phyloP scores from a whole-genome alignment of 2,113 vertebrate genomes.

The Peromyscus leucopus region DNA sequence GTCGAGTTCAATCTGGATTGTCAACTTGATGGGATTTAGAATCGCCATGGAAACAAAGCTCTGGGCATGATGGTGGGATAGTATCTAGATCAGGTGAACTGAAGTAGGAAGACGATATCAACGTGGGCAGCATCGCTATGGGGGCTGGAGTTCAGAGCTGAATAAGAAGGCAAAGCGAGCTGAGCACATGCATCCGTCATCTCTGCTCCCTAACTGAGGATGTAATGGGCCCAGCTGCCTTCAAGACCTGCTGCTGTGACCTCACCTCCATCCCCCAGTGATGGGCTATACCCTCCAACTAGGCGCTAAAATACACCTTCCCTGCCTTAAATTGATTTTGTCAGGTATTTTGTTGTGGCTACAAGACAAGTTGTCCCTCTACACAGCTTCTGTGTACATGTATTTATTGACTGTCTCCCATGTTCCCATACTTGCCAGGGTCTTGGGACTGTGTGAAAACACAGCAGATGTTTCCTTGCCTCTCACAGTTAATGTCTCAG shows the following conservation, averaged over 20 bases:
- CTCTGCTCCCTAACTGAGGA: not conserved
- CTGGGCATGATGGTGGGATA: not conserved
- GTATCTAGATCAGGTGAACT: not conserved
- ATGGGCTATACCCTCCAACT: not conserved
- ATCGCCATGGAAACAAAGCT: not conserved
- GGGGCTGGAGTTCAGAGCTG: not conserved
- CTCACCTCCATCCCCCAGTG: not conserved
- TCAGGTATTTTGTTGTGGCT: not conserved
- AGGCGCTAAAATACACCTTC: too few relatives aligned
- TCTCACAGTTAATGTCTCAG: accelerated
- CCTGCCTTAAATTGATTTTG: too few relatives aligned
- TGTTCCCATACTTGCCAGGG: not conserved
- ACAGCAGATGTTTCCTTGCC: not conserved
- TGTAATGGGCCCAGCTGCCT: not conserved
- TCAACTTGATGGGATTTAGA: not conserved
- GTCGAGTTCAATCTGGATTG: not conserved
- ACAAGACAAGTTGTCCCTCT: not conserved
- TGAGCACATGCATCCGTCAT: not conserved
- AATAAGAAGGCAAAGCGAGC: too few relatives aligned
- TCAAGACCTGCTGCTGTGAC: too few relatives aligned
- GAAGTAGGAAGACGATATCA: not conserved
- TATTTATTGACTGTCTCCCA: not conserved
- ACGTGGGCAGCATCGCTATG: not conserved
- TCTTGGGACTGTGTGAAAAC: not conserved
- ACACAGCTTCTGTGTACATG: not conserved